Percentiles rank a stretch among this genome's conserved stretches.
phyloP scores from a whole-genome alignment of 2,888 invertebrate species.

The Ectemnius continuus region DNA sequence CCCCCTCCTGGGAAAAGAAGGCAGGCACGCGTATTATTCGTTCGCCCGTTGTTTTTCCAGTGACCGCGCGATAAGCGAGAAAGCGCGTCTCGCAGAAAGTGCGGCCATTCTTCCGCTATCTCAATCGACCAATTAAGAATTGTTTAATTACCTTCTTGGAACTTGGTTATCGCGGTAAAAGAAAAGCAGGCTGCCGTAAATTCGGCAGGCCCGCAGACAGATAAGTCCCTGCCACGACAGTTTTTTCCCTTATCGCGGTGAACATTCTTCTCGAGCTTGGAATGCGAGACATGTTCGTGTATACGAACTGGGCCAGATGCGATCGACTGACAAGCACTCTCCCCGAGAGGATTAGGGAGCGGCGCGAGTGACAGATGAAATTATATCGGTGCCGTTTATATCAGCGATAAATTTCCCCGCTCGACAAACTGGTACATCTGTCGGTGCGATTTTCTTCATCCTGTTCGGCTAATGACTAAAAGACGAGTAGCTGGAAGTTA shows the following conservation, averaged over 20 bases:
- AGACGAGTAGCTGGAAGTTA: slow-evolving; percentile 12
- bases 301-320: no score
- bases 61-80: slow-evolving; percentile 37
- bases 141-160: slow-evolving; percentile 37
- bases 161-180: slow-evolving; percentile 16
- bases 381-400: no score
- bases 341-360: no score
- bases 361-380: no score
- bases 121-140: slow-evolving; percentile 59
- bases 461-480: slow-evolving; percentile 19
- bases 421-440: no score
- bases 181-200: slow-evolving; percentile 31
- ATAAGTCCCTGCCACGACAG: no score
- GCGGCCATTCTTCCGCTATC: slow-evolving; percentile 41
- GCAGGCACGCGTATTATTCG: slow-evolving; percentile 29
- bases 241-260: no score
- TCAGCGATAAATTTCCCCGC: no score
- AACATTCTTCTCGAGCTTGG: no score
- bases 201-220: neutral
- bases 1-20: no score
- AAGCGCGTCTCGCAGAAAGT: neutral
- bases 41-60: neutral
- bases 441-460: neutral
- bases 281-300: neutral
- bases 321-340: no score